These are phyloP conservation scores for Asarcornis scutulata DNA, from an alignment of 2,113 vertebrate species.

Conservation along the genomic window DNA sequence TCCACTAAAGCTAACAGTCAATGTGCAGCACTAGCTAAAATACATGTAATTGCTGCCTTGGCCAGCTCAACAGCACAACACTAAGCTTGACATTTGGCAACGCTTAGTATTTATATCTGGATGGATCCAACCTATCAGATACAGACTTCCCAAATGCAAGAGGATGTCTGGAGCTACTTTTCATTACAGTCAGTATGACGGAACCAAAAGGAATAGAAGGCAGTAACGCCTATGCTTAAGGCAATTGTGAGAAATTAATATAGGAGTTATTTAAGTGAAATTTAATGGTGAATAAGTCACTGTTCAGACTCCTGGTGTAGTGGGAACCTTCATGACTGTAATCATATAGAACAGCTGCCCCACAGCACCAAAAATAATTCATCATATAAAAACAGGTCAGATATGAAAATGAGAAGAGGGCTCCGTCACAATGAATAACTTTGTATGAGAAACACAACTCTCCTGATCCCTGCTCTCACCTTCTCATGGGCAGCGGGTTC, in stretches of 20 bases:
- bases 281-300: neutral
- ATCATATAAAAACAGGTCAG: neutral
- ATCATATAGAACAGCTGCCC: neutral
- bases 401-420: neutral
- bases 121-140: neutral
- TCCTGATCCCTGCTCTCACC: neutral
- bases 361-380: neutral
- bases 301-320: neutral
- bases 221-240: neutral
- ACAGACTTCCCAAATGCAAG: neutral
- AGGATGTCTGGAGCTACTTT: neutral
- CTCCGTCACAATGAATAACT: neutral
- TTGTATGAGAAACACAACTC: neutral
- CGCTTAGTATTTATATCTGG: slow-evolving; percentile 12
- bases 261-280: neutral
- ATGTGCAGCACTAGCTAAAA: slow-evolving; percentile 29
- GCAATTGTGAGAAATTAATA: neutral
- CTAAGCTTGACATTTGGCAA: slow-evolving; percentile 28
- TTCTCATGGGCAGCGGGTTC: neutral
- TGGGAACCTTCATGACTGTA: neutral
- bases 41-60: slow-evolving; percentile 57
- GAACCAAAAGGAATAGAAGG: neutral
- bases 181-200: neutral
- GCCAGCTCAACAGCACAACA: neutral
- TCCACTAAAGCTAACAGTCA: slow-evolving; percentile 44